A percentile compares a stretch with the other conserved stretches of the same genome.
Evolutionary conservation across 2,888 invertebrate genomes (phyloP).

Genomic region (Keiferia lycopersicella): DNA sequence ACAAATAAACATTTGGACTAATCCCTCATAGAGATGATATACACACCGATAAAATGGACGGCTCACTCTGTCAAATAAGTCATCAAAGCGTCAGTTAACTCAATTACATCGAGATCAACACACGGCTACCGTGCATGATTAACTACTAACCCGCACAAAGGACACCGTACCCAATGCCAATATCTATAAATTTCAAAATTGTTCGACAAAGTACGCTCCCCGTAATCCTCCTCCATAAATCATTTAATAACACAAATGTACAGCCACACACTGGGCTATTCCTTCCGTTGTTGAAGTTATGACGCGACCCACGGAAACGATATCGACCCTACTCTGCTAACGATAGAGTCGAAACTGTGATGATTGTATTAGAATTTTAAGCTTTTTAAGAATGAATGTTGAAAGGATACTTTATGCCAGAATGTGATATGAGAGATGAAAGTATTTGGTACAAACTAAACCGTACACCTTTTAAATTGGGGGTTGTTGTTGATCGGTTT

Average conservation of each 20-base stretch:
- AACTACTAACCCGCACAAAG: constrained; percentile 47
- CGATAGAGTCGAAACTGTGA: constrained; percentile 37
- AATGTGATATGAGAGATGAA: constrained; percentile 53
- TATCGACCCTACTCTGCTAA: constrained; percentile 39
- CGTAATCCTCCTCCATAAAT: constrained; percentile 78
- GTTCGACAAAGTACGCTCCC: constrained; percentile 47
- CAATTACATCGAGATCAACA: constrained; percentile 80
- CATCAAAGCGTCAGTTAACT: constrained; percentile 79
- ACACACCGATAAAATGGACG: constrained; percentile 64
- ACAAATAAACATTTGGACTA: constrained; percentile 48
- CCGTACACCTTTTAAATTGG: constrained; percentile 40
- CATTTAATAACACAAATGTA: constrained; percentile 81
- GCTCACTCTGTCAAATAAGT: constrained; percentile 78
- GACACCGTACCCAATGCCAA: constrained; percentile 52
- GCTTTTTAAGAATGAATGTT: constrained; percentile 53
- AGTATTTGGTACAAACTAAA: constrained; percentile 42
- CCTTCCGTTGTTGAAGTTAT: constrained; percentile 70
- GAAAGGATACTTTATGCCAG: constrained; percentile 43
- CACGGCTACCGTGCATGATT: constrained; percentile 76
- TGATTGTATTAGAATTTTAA: constrained; percentile 38
- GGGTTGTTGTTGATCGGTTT: constrained; percentile 3
- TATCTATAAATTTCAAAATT: constrained; percentile 57
- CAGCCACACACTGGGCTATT: constrained; percentile 78
- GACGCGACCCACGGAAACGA: constrained; percentile 38
- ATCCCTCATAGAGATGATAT: constrained; percentile 59